Percentiles rank a stretch among this genome's conserved stretches.
Evolutionary conservation across 2,888 invertebrate species (phyloP).

Genomic region (Craniophora ligustri): DNA sequence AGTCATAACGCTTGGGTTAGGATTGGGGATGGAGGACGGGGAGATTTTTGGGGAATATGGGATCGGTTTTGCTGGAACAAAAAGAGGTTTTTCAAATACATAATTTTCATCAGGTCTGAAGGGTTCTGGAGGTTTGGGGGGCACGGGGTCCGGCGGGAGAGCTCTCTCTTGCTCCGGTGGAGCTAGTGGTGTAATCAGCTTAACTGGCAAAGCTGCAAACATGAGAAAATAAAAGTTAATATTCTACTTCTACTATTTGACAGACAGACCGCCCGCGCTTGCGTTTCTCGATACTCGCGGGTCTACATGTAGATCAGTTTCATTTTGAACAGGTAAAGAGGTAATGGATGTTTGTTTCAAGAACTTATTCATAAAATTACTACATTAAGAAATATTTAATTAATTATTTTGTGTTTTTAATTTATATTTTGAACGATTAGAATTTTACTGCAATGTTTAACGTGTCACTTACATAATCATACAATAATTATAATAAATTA

Average conservation of each 20-base stretch:
- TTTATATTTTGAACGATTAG: no score
- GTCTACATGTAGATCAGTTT: no score
- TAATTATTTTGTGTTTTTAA: constrained; percentile 22
- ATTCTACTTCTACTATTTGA: not conserved
- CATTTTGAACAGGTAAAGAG: not conserved
- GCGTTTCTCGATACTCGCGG: no score
- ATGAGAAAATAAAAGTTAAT: constrained; percentile 4
- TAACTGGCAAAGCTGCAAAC: constrained; percentile 44
- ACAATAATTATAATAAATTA: no score
- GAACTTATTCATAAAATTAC: constrained; percentile 12
- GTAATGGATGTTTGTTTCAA: no score
- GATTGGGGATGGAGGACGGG: constrained; percentile 84
- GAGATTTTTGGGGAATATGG: constrained; percentile 82
- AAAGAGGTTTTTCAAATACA: constrained; percentile 71
- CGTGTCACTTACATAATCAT: no score
- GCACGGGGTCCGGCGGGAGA: constrained; percentile 59
- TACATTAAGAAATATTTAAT: constrained; percentile 20
- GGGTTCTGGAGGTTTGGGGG: constrained; percentile 69
- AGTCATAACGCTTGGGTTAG: constrained; percentile 79
- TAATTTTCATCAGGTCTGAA: constrained; percentile 63
- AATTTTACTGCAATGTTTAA: not conserved
- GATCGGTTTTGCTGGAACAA: constrained; percentile 72
- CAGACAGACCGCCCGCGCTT: no score
- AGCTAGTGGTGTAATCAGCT: constrained; percentile 42
- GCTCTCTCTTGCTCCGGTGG: constrained; percentile 62